phyloP scores from a whole-genome alignment of 2,888 invertebrate species.

The Poecilobothrus nobilitatus region DNA sequence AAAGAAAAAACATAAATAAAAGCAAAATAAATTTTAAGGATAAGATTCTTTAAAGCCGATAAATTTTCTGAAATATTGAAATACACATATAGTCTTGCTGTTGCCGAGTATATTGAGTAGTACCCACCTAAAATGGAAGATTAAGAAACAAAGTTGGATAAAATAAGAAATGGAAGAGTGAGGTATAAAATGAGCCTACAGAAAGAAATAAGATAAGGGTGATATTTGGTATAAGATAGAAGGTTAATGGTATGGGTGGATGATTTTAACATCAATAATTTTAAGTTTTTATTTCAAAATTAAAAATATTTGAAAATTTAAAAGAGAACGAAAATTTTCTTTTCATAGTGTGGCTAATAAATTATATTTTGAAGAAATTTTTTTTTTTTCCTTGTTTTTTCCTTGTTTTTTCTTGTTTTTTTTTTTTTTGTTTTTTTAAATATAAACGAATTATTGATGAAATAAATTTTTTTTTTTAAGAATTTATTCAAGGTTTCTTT shows the following conservation, averaged over 20 bases:
- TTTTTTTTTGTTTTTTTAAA: not conserved
- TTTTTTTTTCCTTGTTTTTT: too few species aligned
- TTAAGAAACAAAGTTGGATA: not conserved
- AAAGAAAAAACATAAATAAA: not conserved
- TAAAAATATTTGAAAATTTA: too few species aligned
- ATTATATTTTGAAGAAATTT: slow-evolving; percentile 1
- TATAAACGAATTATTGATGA: not conserved
- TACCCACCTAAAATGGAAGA: too few species aligned
- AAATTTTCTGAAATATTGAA: not conserved
- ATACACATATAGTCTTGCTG: not conserved
- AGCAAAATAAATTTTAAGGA: not conserved
- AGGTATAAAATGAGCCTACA: too few species aligned
- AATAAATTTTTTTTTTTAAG: not conserved
- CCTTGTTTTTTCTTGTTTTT: too few species aligned
- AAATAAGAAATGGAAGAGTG: not conserved
- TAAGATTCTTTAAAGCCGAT: not conserved
- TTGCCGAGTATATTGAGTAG: too few species aligned
- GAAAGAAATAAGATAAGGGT: not conserved
- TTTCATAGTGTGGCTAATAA: not conserved
- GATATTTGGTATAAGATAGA: too few species aligned
- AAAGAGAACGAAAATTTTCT: not conserved
- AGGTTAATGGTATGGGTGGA: too few species aligned
- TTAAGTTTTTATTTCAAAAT: too few species aligned
- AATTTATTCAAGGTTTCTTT: too few species aligned
- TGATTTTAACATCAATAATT: too few species aligned